These are phyloP conservation scores for Acanthosoma haemorrhoidale DNA, from an alignment of 2,888 invertebrate genomes.

Conservation along the genomic window DNA sequence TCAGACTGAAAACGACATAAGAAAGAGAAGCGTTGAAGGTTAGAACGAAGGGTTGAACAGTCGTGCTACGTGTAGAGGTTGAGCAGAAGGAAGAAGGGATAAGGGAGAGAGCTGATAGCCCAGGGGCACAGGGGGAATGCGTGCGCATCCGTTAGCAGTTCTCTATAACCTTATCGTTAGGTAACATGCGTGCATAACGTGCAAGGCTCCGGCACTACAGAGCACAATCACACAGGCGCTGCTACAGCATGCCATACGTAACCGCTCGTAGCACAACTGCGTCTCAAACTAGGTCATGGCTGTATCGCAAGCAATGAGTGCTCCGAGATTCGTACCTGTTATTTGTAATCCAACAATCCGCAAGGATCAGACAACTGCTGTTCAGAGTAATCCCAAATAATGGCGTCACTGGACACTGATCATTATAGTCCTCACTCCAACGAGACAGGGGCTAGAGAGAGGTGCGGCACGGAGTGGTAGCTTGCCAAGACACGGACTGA, in stretches of 20 bases:
- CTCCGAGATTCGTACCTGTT: background rate
- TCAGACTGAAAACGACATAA: background rate
- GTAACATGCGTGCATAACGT: background rate
- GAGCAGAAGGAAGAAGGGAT: conserved; percentile 19
- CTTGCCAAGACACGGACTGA: conserved; percentile 3
- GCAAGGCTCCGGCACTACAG: background rate
- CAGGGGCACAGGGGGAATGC: conserved; percentile 19
- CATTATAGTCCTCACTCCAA: background rate
- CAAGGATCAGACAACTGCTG: background rate
- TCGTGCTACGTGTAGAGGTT: background rate
- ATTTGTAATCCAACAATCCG: conserved; percentile 17
- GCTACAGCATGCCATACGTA: background rate
- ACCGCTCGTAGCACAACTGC: background rate
- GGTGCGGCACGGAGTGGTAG: background rate
- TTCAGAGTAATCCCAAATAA: conserved; percentile 21
- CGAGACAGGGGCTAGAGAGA: background rate
- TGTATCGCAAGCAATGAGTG: background rate
- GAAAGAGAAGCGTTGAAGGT: background rate
- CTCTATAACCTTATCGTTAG: background rate
- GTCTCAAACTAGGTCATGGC: background rate
- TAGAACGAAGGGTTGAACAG: background rate
- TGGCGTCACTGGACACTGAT: conserved; percentile 24
- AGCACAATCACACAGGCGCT: background rate
- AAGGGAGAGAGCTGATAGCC: conserved; percentile 14
- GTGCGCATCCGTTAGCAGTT: conserved; percentile 16